These are phyloP conservation scores for Chelonus formosanus DNA, from an alignment of 2,888 invertebrate genomes.

Conservation along the genomic window DNA sequence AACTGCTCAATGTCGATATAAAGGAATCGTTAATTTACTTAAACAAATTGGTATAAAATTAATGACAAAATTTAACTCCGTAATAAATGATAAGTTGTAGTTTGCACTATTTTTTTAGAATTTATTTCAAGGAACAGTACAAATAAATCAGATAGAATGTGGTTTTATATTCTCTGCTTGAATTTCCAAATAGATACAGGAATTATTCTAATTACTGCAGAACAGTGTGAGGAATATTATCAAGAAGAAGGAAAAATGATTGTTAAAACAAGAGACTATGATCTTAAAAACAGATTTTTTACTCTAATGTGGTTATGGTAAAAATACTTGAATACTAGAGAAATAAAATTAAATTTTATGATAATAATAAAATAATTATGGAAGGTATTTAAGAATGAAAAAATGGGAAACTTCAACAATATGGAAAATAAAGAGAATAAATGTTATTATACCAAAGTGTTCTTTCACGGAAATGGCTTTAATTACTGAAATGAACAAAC, in stretches of 20 bases:
- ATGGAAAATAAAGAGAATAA: constrained; percentile 68
- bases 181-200: constrained; percentile 72
- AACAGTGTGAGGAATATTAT: constrained; percentile 68
- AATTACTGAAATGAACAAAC: constrained; percentile 67
- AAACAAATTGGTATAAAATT: constrained; percentile 59
- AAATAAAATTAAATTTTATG: not conserved
- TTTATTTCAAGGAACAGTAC: constrained; percentile 50
- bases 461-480: constrained; percentile 57
- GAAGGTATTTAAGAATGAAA: constrained; percentile 69
- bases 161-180: constrained; percentile 71
- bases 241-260: constrained; percentile 68
- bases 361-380: constrained; percentile 5
- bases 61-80: not conserved
- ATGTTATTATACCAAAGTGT: constrained; percentile 51
- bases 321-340: not conserved
- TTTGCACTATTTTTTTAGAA: constrained; percentile 42
- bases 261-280: constrained; percentile 65
- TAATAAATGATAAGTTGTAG: not conserved
- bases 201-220: constrained; percentile 67
- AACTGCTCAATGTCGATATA: constrained; percentile 51
- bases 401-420: constrained; percentile 70
- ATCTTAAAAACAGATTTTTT: constrained; percentile 69
- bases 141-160: constrained; percentile 67
- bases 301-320: constrained; percentile 72
- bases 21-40: constrained; percentile 63